Evolutionary conservation across 1,140 invertebrate species (phyloP).

Genomic region (Bombus haemorrhoidalis): DNA sequence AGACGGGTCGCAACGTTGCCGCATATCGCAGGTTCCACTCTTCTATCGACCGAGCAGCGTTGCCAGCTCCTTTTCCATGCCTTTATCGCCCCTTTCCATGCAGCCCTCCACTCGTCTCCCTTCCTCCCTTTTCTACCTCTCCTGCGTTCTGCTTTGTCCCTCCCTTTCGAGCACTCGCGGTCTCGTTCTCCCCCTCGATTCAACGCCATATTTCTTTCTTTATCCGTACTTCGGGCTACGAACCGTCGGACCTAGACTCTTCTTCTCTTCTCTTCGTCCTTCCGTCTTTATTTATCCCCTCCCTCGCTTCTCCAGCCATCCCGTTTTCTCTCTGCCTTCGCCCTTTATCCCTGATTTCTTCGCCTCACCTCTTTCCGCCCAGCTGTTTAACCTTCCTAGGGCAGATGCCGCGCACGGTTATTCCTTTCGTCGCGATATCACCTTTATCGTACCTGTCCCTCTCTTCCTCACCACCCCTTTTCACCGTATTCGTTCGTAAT

Average conservation of each 20-base stretch:
- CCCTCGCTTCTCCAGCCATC: background rate
- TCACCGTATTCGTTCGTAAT: conserved; percentile 44
- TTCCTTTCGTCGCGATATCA: conserved; percentile 16
- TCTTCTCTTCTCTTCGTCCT: conserved; percentile 31
- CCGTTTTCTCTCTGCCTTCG: background rate
- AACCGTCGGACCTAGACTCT: conserved; percentile 54
- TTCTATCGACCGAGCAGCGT: conserved; percentile 81
- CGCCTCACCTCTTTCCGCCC: conserved; percentile 44
- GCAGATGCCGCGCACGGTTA: conserved; percentile 70
- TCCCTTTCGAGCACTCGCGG: background rate
- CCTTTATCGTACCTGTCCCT: conserved; percentile 62
- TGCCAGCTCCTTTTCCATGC: conserved; percentile 78
- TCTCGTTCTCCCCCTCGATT: conserved; percentile 48
- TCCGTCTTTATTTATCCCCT: conserved; percentile 34
- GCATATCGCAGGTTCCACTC: conserved; percentile 72
- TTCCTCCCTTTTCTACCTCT: conserved; percentile 59
- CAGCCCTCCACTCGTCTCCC: conserved; percentile 59
- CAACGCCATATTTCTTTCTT: conserved; percentile 63
- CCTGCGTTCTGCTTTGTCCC: background rate
- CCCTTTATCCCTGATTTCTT: background rate
- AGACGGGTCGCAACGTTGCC: conserved; percentile 80
- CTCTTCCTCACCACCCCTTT: background rate
- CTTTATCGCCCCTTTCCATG: conserved; percentile 78
- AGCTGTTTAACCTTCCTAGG: conserved; percentile 75
- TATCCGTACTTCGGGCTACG: conserved; percentile 59